Conservation (phyloP, 2,113 vertebrate genomes). For the Tichodroma muraria region DNA sequence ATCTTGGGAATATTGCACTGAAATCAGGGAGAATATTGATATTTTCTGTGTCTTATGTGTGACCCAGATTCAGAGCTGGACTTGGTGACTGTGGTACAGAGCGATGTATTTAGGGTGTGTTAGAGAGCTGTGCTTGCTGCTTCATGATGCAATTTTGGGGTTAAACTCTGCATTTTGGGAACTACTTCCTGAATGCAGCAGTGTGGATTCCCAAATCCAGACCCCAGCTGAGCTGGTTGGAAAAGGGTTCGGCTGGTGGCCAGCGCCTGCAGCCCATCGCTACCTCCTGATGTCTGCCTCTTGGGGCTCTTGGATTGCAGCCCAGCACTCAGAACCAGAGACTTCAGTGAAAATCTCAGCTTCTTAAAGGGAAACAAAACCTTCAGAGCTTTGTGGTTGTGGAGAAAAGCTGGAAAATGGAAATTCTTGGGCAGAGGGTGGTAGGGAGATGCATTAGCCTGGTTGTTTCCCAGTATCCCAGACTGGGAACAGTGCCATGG, state of each 20-base stretch:
- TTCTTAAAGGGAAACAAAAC: neutral
- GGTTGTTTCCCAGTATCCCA: neutral
- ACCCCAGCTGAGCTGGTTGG: neutral
- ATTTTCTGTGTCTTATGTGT: neutral
- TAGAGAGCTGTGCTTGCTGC: neutral
- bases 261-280: neutral
- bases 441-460: neutral
- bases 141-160: fast-evolving
- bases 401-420: neutral
- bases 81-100: neutral
- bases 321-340: neutral
- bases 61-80: neutral
- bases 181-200: neutral
- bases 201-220: neutral
- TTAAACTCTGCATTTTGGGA: neutral
- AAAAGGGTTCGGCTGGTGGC: neutral
- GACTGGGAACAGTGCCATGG: neutral
- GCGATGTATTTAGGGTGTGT: neutral
- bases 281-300: neutral
- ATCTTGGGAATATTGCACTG: neutral
- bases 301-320: neutral
- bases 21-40: neutral
- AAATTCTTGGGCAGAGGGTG: neutral
- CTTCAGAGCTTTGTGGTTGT: neutral
- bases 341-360: neutral